phyloP scores from a whole-genome alignment of 1,140 invertebrate genomes.

The Meloidogyne exigua region DNA sequence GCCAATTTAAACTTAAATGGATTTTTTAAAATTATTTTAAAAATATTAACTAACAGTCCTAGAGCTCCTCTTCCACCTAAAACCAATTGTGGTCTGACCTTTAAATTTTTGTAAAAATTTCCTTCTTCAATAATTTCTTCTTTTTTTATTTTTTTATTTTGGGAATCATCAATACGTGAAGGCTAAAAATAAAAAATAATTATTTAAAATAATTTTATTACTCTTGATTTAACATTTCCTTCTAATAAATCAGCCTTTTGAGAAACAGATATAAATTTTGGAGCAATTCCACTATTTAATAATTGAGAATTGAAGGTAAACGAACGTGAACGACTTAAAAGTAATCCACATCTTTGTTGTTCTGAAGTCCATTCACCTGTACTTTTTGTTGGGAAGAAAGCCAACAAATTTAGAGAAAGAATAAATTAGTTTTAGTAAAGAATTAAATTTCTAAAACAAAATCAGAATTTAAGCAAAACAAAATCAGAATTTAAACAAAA shows the following conservation, averaged over 20 bases:
- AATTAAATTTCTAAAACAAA: not conserved
- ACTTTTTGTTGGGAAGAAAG: constrained; percentile 25
- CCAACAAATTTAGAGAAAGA: constrained; percentile 16
- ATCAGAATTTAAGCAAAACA: not conserved
- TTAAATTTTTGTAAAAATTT: constrained; percentile 13
- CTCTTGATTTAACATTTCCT: not conserved
- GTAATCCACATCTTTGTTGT: constrained; percentile 10
- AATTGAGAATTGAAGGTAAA: constrained; percentile 17
- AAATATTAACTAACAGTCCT: constrained; percentile 40
- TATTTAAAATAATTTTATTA: not conserved
- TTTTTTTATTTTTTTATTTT: not conserved
- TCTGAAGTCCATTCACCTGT: constrained; percentile 21
- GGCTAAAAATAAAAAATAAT: not conserved
- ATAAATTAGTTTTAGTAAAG: not conserved
- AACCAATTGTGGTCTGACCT: constrained; percentile 46
- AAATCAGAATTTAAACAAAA: not conserved
- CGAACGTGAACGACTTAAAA: constrained; percentile 23
- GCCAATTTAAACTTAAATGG: constrained; percentile 36
- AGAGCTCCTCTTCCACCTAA: constrained; percentile 52
- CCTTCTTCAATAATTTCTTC: not conserved
- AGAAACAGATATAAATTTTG: not conserved
- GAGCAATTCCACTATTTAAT: constrained; percentile 3
- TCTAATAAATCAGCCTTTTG: not conserved
- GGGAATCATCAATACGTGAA: not conserved
- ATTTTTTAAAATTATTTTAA: not conserved